Percentiles rank a stretch among this genome's conserved stretches.
Evolutionary conservation across 2,113 vertebrate genomes (phyloP).

Genomic region (Takifugu flavidus): DNA sequence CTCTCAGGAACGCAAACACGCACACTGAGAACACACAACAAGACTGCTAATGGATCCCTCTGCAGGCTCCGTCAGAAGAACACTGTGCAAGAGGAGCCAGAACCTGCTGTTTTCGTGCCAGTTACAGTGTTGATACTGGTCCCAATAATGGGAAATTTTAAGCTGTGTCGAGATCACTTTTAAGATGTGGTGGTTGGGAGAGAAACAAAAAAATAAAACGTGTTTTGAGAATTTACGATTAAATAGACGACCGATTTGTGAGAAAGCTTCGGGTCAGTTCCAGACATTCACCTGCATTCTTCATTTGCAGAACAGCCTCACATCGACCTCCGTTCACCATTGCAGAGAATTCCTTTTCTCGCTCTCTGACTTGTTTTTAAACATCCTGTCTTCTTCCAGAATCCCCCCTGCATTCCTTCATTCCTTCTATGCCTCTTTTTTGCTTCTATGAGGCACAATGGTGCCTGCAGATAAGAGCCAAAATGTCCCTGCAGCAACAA

Average conservation of each 20-base stretch:
- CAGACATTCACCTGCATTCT: background rate
- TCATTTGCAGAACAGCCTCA: too few relatives aligned
- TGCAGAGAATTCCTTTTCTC: background rate
- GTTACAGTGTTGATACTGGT: background rate
- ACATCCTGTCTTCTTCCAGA: background rate
- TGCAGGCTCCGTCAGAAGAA: slow-evolving; percentile 22
- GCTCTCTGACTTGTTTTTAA: slow-evolving; percentile 8
- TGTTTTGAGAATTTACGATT: background rate
- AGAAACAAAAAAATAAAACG: background rate
- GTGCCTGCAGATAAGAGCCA: slow-evolving; percentile 18
- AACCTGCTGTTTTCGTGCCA: slow-evolving; percentile 9
- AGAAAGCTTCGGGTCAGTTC: background rate
- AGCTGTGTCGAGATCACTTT: too few relatives aligned
- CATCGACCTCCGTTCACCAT: too few relatives aligned
- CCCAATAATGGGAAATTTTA: too few relatives aligned
- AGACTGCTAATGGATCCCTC: slow-evolving; percentile 59
- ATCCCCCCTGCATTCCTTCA: background rate
- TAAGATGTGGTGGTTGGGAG: too few relatives aligned
- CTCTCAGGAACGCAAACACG: slow-evolving; percentile 37
- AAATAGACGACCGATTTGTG: background rate
- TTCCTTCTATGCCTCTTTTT: slow-evolving; percentile 11
- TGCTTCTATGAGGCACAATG: slow-evolving; percentile 8
- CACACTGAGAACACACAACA: slow-evolving; percentile 21
- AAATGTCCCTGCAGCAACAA: slow-evolving; percentile 20
- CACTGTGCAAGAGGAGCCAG: slow-evolving; percentile 30